Percentiles rank a stretch among this genome's conserved stretches.
Evolutionary conservation across 2,113 vertebrate species (phyloP).

Genomic region (Todiramphus saurophagus): DNA sequence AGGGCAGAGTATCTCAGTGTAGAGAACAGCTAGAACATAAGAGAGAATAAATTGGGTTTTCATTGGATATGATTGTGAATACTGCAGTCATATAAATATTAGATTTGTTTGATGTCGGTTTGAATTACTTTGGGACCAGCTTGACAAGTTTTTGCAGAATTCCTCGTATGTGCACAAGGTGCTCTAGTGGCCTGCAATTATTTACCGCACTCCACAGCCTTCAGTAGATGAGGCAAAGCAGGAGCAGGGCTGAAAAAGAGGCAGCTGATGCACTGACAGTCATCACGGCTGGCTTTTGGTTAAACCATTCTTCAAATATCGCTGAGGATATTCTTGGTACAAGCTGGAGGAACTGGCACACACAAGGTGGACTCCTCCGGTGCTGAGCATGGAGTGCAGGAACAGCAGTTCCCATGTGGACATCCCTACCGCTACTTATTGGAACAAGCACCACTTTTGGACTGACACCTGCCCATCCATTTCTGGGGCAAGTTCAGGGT

Average conservation of each 20-base stretch:
- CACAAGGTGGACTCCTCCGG: not conserved
- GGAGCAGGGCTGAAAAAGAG: not conserved
- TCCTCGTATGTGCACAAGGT: not conserved
- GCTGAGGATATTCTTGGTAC: not conserved
- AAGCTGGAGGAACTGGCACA: not conserved
- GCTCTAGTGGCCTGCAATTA: not conserved
- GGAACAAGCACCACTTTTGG: not conserved
- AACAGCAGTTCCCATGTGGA: not conserved
- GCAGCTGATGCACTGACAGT: not conserved
- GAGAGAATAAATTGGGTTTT: not conserved
- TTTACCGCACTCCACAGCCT: not conserved
- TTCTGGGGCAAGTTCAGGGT: not conserved
- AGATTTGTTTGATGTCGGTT: not conserved
- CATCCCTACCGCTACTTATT: rapidly evolving
- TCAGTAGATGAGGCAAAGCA: not conserved
- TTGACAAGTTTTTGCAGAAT: not conserved
- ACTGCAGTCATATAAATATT: not conserved
- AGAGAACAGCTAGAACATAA: not conserved
- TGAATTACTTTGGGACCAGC: not conserved
- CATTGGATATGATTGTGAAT: not conserved
- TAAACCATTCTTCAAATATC: not conserved
- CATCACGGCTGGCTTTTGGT: not conserved
- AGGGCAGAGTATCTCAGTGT: not conserved
- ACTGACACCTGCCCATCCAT: no score
- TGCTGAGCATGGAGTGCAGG: not conserved